Base-by-base conservation (phyloP, 1,140 invertebrate species). In the Araneus ventricosus region DNA sequence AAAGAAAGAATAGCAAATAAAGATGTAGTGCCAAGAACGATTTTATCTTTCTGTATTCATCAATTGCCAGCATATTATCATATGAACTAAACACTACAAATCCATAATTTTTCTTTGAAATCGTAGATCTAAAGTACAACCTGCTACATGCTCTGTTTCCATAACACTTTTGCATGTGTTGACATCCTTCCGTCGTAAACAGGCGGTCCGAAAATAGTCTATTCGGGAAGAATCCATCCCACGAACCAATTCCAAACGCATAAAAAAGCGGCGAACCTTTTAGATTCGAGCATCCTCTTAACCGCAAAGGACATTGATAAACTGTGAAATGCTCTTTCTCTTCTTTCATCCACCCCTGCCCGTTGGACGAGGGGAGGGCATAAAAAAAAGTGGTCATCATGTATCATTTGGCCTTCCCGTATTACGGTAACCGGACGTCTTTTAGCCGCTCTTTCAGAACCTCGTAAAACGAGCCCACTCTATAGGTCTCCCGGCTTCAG, bases 291-390 rank as follows among this genome's bases (percentile, higher is more conserved):
- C 89, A 91, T 91, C 90, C 90, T 92, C 90, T 92, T 86, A 86
- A 92, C 90, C 90, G 90, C 90, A 92, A 75, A 92, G 80, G 90
- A 92, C 90, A 92, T 92, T 92, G 90, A 92, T 92, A 92, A 92
- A 92, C 90, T 92, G 90, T 92, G 90, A 92, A 92, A 92, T 92
- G 90, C 90, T 82, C 90, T 90, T 67, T 82, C 39, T n/a, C 20
- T 30, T 52, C 67, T 88, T 39, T 34, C 59, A 41, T 45, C 67
- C 59, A n/a, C 41, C 67, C 63, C 27, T 20, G 20, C 24, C 80
- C 45, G 27, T n/a, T 84, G 24, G 41, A 52, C 24, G 80, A n/a
- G 80, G 39, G 80, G 80, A 41, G 39, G 37, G 37, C 80, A 10
- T 45, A 92, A 92, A 92, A 86, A 92, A 92, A 92, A 86, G 80